Base-by-base conservation (phyloP, 2,113 vertebrate species). In the Sylvilagus bachmani region DNA sequence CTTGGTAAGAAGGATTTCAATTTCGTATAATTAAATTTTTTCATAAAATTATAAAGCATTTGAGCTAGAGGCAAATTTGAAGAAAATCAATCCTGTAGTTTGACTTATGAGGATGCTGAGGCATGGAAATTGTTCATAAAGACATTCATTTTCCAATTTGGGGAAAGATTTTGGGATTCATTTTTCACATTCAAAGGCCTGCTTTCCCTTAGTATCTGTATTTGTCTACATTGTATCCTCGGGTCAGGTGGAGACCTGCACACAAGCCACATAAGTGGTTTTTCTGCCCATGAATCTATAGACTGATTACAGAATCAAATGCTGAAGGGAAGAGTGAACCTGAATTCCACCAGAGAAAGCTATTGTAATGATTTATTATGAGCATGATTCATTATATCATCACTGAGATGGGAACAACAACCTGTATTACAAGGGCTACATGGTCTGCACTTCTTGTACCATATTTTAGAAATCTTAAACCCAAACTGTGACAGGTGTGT, bases 321-420 rank as follows among this genome's bases (percentile, higher is more conserved):
- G 33, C 31, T 93, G 31, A 83, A 91, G 58, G 8, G 87, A 92
- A 79, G 12, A 75, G 24, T 86, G 89, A 93, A 64, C 69, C 71
- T 87, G 33, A 96, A 88, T 93, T 86, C 61, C 44, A 89, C 14
- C 79, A 85, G 55, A 92, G 69, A 66, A 95, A 86, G 73, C 92
- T 29, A 95, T 93, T 83, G 10, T n/a, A 19, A 93, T 95, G 87
- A 93, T 97, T 96, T 90, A 82, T 71, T 80, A 73, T 53, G 27
- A 82, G 74, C 24, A 77, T 85, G 53, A 94, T 89, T 93, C 82
- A 95, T 95, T 96, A 82, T 79, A 95, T 96, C 25, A 95, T 90
- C 58, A 87, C 6, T 88, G 85, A 96, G 67, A 97, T 89, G 67
- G 19, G 73, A 97, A 97, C 96, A 97, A 91, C 95, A 96, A 70